phyloP scores from a whole-genome alignment of 2,888 invertebrate genomes.

The Ochropleura leucogaster region DNA sequence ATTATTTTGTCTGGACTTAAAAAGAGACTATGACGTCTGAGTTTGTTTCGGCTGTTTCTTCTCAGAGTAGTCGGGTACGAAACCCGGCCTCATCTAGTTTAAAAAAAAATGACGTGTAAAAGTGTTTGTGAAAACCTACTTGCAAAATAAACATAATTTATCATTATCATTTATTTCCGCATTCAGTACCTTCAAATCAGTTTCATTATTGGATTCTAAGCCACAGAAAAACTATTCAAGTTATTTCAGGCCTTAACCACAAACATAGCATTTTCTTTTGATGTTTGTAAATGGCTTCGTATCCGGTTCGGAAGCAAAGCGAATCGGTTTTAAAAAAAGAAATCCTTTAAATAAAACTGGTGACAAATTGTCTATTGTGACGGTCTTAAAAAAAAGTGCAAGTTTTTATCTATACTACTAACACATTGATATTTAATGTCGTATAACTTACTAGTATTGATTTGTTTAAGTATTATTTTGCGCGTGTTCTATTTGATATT shows the following conservation, averaged over 20 bases:
- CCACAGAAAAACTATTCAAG: slow-evolving; percentile 29
- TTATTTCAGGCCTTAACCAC: slow-evolving; percentile 31
- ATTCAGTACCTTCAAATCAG: not conserved
- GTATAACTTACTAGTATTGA: slow-evolving; percentile 25
- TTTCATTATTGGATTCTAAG: slow-evolving; percentile 2
- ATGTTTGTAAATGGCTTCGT: slow-evolving; percentile 51
- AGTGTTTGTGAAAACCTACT: too few species aligned
- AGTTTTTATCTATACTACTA: slow-evolving; percentile 40
- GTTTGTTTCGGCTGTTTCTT: too few species aligned
- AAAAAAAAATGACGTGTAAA: too few species aligned
- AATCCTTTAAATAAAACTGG: slow-evolving; percentile 52
- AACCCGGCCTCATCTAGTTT: too few species aligned
- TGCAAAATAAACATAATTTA: too few species aligned
- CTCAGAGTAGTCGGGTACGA: too few species aligned
- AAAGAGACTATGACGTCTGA: too few species aligned
- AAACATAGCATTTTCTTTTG: slow-evolving; percentile 59
- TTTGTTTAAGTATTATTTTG: not conserved
- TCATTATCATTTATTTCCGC: too few species aligned
- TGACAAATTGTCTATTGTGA: slow-evolving; percentile 46
- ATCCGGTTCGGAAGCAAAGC: slow-evolving; percentile 58
- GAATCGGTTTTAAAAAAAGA: slow-evolving; percentile 48
- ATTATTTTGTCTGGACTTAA: too few species aligned
- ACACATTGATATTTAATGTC: slow-evolving; percentile 8
- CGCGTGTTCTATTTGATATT: not conserved
- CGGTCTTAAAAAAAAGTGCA: slow-evolving; percentile 34